A percentile compares a stretch with the other conserved stretches of the same genome.
These are phyloP conservation scores for Botia almorhae DNA, from an alignment of 2,797 vertebrate genomes.

Conservation along the genomic window DNA sequence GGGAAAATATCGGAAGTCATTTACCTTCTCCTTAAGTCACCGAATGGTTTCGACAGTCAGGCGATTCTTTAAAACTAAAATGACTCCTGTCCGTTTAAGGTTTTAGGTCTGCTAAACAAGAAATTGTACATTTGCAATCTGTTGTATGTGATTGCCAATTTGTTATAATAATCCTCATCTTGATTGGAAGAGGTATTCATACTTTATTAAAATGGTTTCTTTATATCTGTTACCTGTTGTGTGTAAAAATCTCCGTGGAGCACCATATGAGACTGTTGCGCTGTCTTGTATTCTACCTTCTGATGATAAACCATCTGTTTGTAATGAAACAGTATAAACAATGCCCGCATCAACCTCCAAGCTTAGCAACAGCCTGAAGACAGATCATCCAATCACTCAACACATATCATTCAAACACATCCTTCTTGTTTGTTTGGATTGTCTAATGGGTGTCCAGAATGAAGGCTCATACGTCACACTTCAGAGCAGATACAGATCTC, in stretches of 20 bases:
- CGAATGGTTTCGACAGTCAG: not conserved
- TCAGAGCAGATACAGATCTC: conserved; percentile 34
- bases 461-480: conserved; percentile 35
- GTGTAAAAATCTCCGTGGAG: not conserved
- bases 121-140: not conserved
- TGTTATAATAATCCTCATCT: not conserved
- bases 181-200: not conserved
- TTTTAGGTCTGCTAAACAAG: not conserved
- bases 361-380: conserved; percentile 12
- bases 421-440: conserved; percentile 38
- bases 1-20: not conserved
- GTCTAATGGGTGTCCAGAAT: conserved; percentile 40
- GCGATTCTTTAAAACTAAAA: not conserved
- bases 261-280: not conserved
- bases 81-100: not conserved
- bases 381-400: conserved; percentile 2
- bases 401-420: not conserved
- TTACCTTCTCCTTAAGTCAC: not conserved
- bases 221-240: not conserved
- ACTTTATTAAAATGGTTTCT: not conserved
- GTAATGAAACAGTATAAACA: conserved; percentile 1
- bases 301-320: conserved; percentile 27
- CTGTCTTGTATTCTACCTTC: not conserved
- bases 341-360: not conserved
- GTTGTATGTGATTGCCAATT: not conserved